Percentiles rank a stretch among this genome's conserved stretches.
Conservation (phyloP, 2,113 vertebrate genomes). For the Psephotus haematonotus region DNA sequence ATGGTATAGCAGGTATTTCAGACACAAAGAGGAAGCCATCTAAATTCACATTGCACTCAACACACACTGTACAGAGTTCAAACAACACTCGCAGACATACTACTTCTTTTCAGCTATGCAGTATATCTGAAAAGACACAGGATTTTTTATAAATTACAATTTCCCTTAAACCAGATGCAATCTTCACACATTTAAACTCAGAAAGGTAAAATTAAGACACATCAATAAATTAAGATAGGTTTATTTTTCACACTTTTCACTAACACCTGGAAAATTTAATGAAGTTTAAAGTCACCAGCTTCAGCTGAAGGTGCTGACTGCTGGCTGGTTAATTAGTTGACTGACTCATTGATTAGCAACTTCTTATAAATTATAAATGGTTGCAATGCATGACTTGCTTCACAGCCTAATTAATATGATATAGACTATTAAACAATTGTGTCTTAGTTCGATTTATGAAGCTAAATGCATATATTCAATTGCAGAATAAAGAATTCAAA, state of each 20-base stretch:
- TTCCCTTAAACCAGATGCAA: not conserved
- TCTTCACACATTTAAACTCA: not conserved
- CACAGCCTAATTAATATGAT: conserved; percentile 69
- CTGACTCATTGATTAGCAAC: conserved; percentile 73
- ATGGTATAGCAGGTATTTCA: not conserved
- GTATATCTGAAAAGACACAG: not conserved
- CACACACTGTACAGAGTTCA: not conserved
- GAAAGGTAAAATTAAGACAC: conserved; percentile 42
- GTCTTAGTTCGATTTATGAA: conserved; percentile 44
- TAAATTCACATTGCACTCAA: not conserved
- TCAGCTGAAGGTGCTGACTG: conserved; percentile 64
- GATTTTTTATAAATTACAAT: not conserved
- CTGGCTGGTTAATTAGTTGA: conserved; percentile 72
- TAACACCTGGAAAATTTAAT: conserved; percentile 71
- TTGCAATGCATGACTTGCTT: conserved; percentile 45
- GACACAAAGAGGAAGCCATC: not conserved
- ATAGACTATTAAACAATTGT: conserved; percentile 51
- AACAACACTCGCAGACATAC: not conserved
- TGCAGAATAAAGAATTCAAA: conserved; percentile 1
- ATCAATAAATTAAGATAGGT: not conserved
- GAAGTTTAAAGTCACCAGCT: conserved; percentile 71
- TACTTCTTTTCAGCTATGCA: not conserved
- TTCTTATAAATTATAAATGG: conserved; percentile 51
- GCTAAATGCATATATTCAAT: conserved; percentile 5
- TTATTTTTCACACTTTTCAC: conserved; percentile 33